Evolutionary conservation across 2,113 vertebrate species (phyloP).

Genomic region (Morone chrysops): DNA sequence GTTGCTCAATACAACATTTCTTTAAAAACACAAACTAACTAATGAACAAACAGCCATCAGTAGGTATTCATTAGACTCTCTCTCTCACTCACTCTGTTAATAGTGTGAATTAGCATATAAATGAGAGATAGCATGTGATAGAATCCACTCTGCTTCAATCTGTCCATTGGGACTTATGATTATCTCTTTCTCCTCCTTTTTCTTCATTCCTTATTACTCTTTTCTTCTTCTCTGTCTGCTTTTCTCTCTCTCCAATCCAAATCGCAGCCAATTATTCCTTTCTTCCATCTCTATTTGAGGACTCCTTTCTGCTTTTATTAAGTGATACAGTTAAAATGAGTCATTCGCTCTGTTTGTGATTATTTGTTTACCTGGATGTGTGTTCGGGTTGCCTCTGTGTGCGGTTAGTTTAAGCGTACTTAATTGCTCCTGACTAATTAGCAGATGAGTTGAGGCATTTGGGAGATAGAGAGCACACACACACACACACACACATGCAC

Average conservation of each 20-base stretch:
- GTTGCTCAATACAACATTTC: conserved; percentile 23
- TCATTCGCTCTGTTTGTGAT: conserved; percentile 43
- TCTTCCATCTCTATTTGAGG: conserved; percentile 28
- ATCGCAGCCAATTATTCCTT: conserved; percentile 19
- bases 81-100: conserved; percentile 62
- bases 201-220: conserved; percentile 53
- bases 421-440: conserved; percentile 82
- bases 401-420: conserved; percentile 71
- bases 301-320: conserved; percentile 26
- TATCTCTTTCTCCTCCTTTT: conserved; percentile 66
- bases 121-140: conserved; percentile 78
- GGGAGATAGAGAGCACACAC: conserved; percentile 38
- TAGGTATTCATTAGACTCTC: conserved; percentile 62
- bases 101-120: conserved; percentile 83
- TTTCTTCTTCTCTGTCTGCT: conserved; percentile 18
- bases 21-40: conserved; percentile 58
- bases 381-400: conserved; percentile 56
- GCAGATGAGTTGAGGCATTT: conserved; percentile 74
- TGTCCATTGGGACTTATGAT: conserved; percentile 79
- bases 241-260: background rate
- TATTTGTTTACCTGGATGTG: conserved; percentile 75
- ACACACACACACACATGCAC: conserved; percentile 20
- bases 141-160: conserved; percentile 76
- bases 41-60: conserved; percentile 74
- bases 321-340: conserved; percentile 43